Evolutionary conservation across 2,113 vertebrate genomes (phyloP), one percentile per base, ranked within the genome.

Genomic region (Carollia perspicillata): DNA sequence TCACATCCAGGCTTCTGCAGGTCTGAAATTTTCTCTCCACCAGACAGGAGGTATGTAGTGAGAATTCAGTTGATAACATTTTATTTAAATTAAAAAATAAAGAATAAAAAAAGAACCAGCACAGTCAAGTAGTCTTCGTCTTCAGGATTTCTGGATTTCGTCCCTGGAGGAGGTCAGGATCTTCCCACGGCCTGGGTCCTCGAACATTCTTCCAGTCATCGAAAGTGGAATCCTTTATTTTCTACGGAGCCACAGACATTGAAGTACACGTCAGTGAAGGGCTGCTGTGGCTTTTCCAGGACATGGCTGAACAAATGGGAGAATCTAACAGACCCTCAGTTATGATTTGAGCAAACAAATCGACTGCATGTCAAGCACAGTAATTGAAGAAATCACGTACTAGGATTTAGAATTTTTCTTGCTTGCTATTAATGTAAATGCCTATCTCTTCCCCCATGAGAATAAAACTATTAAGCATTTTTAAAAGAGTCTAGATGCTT

Each of bases 131-230:
- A 94, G 90, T 66, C 93, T 98, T 98, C 87, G 97, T 96, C 77
- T 49, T 96, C 53, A 97, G 35, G 77, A 89, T 97, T 89, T 98
- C 72, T 97, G 97, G 51, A 33, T 98, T 94, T 94, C 98, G 95
- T 42, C 99, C 98, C 98, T 99, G 99, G 97, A 98, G 98, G 6
- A 98, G 97, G 91, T 93, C 98, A 42, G 99, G 99, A 97, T 99
- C 99, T 98, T 99, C 99, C 99, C 99, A 99, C 42, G 98, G 99
- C 77, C 99, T 98, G 13, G 99, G 99, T 28, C 99, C 99, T 92
- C 99, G 99, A 97, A 99, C 99, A 97, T 99, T 99, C 97, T 98
- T 99, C 99, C 99, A 99, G n/a, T 98, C 98, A 2, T 99, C 98
- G 97, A 99, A 96, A 78, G 99, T 94, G 9, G 94, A 13, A 20